These are phyloP conservation scores for Tuberolachnus salignus DNA, from an alignment of 2,888 invertebrate genomes.

Conservation along the genomic window DNA sequence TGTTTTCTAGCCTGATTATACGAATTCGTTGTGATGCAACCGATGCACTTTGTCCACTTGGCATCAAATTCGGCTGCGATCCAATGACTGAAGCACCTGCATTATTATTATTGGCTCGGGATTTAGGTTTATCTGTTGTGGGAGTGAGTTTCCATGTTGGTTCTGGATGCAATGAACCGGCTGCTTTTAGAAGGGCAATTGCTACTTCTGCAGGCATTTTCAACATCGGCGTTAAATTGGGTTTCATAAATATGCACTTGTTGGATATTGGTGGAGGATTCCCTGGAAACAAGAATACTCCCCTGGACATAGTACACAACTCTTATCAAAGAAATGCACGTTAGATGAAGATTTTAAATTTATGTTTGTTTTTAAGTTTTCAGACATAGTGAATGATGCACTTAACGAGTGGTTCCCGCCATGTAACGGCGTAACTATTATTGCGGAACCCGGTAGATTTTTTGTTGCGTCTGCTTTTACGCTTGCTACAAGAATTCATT, in stretches of 20 bases:
- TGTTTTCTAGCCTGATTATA: conserved; percentile 74
- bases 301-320: conserved; percentile 70
- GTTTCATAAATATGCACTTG: conserved; percentile 74
- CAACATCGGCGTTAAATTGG: conserved; percentile 73
- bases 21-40: conserved; percentile 88
- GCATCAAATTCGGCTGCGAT: conserved; percentile 94
- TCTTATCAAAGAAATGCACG: neutral
- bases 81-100: conserved; percentile 76
- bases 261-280: conserved; percentile 92
- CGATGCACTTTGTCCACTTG: conserved; percentile 83
- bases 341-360: neutral
- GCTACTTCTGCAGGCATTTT: conserved; percentile 75
- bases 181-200: conserved; percentile 82
- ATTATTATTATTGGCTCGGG: conserved; percentile 75
- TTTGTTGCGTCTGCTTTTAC: conserved; percentile 96
- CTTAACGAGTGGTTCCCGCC: conserved; percentile 82
- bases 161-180: conserved; percentile 84
- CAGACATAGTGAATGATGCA: conserved; percentile 78
- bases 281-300: conserved; percentile 75
- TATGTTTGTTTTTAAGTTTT: conserved; percentile 70
- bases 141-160: conserved; percentile 88
- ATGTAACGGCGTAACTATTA: conserved; percentile 74
- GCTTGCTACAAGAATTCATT: conserved; percentile 84
- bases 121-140: conserved; percentile 75
- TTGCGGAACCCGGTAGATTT: conserved; percentile 96